Conservation (phyloP, 2,888 invertebrate species). For the Lepidocyrtoides sp. region DNA sequence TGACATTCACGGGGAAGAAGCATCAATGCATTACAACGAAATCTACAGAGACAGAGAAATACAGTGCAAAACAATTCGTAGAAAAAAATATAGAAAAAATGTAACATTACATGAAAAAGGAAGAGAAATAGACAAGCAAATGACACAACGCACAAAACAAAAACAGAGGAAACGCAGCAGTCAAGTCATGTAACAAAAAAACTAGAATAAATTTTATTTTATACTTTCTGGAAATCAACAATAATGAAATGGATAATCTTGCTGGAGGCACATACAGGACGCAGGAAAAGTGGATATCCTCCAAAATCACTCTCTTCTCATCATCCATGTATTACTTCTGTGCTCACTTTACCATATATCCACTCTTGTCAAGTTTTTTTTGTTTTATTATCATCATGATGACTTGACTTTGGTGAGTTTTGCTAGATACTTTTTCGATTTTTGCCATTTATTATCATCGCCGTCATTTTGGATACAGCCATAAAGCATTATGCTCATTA, state of each 20-base stretch:
- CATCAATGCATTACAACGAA: background rate
- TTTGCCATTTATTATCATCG: background rate
- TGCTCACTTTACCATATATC: constrained; percentile 50
- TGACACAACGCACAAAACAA: background rate
- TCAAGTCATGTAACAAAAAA: constrained; percentile 12
- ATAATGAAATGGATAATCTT: constrained; percentile 39
- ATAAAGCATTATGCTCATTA: background rate
- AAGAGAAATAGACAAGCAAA: constrained; percentile 12
- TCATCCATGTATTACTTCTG: background rate
- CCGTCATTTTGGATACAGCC: background rate
- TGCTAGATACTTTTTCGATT: background rate
- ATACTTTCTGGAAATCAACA: background rate
- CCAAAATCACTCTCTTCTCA: no score
- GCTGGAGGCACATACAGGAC: constrained; percentile 40
- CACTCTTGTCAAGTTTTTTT: background rate
- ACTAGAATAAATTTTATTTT: constrained; percentile 15
- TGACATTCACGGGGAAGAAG: background rate
- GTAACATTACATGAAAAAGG: constrained; percentile 35
- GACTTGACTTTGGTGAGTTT: background rate
- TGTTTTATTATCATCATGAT: background rate
- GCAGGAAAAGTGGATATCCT: constrained; percentile 50
- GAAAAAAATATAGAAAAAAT: background rate
- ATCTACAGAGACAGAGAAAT: background rate
- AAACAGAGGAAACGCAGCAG: background rate
- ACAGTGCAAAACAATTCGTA: background rate